These are phyloP conservation scores for Hassar affinis DNA, from an alignment of 2,113 vertebrate species.

Conservation along the genomic window DNA sequence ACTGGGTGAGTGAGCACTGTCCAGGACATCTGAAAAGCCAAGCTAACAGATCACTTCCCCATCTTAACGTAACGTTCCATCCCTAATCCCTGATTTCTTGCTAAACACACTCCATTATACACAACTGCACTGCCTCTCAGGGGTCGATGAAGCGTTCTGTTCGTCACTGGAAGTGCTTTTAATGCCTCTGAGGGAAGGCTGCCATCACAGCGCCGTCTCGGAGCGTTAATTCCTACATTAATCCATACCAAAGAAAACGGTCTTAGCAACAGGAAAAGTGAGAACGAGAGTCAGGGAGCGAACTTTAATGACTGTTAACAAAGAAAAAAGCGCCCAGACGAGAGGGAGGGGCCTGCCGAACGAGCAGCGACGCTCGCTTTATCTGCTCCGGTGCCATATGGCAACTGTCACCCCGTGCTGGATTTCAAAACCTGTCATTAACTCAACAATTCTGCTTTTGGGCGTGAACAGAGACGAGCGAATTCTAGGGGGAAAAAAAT, in stretches of 20 bases:
- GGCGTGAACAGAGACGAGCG: background rate
- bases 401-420: constrained; percentile 14
- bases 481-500: background rate
- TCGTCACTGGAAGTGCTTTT: background rate
- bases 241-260: constrained; percentile 1
- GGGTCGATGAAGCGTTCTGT: background rate
- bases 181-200: constrained; percentile 28
- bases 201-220: constrained; percentile 10
- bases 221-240: constrained; percentile 2
- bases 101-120: background rate
- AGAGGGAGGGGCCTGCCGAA: background rate
- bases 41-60: background rate
- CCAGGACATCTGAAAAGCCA: too few relatives aligned
- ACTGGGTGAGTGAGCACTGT: too few relatives aligned
- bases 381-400: constrained; percentile 5
- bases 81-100: background rate
- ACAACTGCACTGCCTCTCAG: background rate
- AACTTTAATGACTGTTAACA: constrained; percentile 32
- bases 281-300: constrained; percentile 30
- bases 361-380: background rate
- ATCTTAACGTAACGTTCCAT: background rate
- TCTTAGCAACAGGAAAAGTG: constrained; percentile 19
- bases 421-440: background rate
- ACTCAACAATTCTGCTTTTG: background rate
- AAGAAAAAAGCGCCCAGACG: constrained; percentile 38